Evolutionary conservation across 2,888 invertebrate species (phyloP), one percentile per base, ranked within the genome.

Genomic region (Pimpla rufipes): DNA sequence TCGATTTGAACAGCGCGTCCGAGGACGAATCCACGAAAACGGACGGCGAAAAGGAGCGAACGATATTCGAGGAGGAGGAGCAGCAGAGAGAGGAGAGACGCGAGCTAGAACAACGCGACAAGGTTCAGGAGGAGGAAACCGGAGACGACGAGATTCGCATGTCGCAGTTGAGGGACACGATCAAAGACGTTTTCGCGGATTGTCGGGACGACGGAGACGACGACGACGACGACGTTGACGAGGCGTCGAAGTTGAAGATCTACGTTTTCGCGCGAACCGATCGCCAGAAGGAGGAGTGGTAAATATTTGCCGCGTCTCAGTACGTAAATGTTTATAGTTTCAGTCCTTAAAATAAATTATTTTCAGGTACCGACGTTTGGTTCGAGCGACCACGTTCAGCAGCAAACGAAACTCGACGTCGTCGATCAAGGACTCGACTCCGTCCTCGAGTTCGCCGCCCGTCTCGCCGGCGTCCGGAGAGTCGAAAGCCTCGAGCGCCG

Each of bases 271-370:
- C 97, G 3, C 94, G 98, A 81, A 97, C 97, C n/a, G 97, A 97
- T 87, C 94, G 98, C 71, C 98, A 98, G 90, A 98, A 98, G 93
- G 98, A 98, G 93, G 97, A 98, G 89, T 98, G 98, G 98, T 98
- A 94, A 37, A 90, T 90, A 50, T 73, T 37, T 29, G 55, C 73
- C 35, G 40, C 74, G 45, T 50, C n/a, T 18, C 50, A n/a, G 50
- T 16, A 1, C 50, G 50, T 7, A 16, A n/a, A 4, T 16, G 29
- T 29, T 29, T 29, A 29, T 29, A n/a, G n/a, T n/a, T n/a, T n/a
- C 5, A 29, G 5, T 29, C 3, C 29, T 29, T 5, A 5, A 29
- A 29, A 29, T 29, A 5, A 29, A 71, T 76, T 40, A 75, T 83
- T 83, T 84, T 18, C 82, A 95, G 95, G 95, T 95, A 93, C 86